Evolutionary conservation across 2,888 invertebrate species (phyloP), one percentile per base, ranked within the genome.

Genomic region (Autographa pulchrina): DNA sequence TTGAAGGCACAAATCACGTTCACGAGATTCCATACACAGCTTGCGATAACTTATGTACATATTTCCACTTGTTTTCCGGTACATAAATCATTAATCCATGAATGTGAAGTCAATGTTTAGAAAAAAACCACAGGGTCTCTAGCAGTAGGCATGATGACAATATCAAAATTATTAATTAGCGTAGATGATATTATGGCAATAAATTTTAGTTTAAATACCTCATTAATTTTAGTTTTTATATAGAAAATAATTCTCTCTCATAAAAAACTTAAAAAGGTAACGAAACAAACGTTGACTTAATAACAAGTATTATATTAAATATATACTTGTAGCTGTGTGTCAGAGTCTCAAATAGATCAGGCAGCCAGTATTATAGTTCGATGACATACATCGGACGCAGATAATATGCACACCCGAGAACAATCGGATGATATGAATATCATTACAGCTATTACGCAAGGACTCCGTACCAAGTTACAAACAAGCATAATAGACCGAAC

Each of bases 401-500:
- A 83, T 80, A 75, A 69, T 75, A 77, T 71, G 75, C 62, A 77
- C 81, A 77, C 71, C 70, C 67, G 74, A 83, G 80, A 84, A 80
- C 83, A 85, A 84, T 84, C 81, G 79, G 75, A 73, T 72, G 81
- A 83, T 85, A 85, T 80, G 70, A 75, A 81, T 73, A 72, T 80
- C 70, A 82, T 80, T 79, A 78, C 75, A 78, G 70, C 60, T 76
- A 78, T 87, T 88, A 82, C 78, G 82, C 80, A 87, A 86, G 79
- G 72, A 72, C 74, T 80, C 74, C 77, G 74, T 75, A 79, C 65
- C 66, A 77, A 74, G 75, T 76, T 80, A 58, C 73, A 76, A 75
- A 80, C 63, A 61, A 70, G 41, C 62, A 76, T 85, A 85, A 86
- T 86, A 88, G 87, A 87, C 86, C 81, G 86, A 85, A 87, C 86